Percentiles rank a stretch among this genome's conserved stretches.
Evolutionary conservation across 2,888 invertebrate species (phyloP).

Genomic region (Allygus modestus): DNA sequence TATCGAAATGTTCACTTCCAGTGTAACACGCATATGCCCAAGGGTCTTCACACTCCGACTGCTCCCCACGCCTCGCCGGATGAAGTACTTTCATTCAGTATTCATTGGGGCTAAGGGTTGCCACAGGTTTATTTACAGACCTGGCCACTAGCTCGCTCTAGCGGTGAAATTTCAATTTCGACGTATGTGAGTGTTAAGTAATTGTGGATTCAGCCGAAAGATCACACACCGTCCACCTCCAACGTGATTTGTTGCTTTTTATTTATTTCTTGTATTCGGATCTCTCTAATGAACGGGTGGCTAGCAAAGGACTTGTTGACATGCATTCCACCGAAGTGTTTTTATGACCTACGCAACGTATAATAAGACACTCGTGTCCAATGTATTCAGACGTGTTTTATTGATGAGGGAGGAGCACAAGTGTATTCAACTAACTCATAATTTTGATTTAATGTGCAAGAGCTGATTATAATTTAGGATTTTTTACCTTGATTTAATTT

Average conservation of each 20-base stretch:
- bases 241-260: background rate
- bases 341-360: background rate
- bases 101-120: conserved; percentile 19
- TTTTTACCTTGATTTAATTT: too few species aligned
- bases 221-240: background rate
- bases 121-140: conserved; percentile 23
- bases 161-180: conserved; percentile 19
- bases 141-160: conserved; percentile 18
- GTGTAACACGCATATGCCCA: background rate
- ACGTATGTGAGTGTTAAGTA: background rate
- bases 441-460: too few species aligned
- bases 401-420: too few species aligned
- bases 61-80: background rate
- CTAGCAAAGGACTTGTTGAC: background rate
- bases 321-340: background rate
- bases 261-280: background rate
- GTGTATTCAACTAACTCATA: too few species aligned
- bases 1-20: too few species aligned
- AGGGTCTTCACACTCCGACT: background rate
- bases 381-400: too few species aligned
- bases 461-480: too few species aligned
- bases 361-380: too few species aligned
- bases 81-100: conserved; percentile 35
- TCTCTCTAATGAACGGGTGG: background rate
- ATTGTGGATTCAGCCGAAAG: conserved; percentile 9